Evolutionary conservation across 2,888 invertebrate species (phyloP).

Genomic region (Hypolimnas misippus): DNA sequence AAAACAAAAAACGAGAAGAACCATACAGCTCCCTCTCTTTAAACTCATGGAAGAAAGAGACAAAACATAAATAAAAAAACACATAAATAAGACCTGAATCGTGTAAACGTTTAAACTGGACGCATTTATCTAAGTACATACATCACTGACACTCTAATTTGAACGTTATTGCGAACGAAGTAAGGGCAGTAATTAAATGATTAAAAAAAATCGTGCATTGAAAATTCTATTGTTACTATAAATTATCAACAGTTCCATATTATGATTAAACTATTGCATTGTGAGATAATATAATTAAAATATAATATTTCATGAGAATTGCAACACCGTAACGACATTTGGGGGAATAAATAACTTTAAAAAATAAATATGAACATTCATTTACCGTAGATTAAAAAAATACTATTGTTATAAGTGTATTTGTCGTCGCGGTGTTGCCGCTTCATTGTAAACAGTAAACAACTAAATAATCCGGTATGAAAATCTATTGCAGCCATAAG

Average conservation of each 20-base stretch:
- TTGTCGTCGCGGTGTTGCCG: conserved; percentile 11
- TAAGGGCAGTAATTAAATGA: neutral
- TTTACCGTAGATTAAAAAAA: neutral
- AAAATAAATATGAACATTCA: neutral
- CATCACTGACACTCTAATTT: conserved; percentile 51
- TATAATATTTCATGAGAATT: conserved; percentile 20
- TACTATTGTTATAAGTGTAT: no score
- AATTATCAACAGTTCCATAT: conserved; percentile 22
- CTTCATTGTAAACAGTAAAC: conserved; percentile 37
- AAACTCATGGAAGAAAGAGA: conserved; percentile 24
- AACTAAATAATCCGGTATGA: conserved; percentile 47
- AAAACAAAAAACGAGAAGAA: conserved; percentile 29
- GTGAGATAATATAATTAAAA: conserved; percentile 19
- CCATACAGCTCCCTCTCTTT: conserved; percentile 13
- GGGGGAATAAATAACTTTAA: neutral
- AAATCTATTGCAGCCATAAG: conserved; percentile 72
- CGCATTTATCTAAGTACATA: conserved; percentile 70
- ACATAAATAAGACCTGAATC: conserved; percentile 41
- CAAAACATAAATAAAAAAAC: conserved; percentile 37
- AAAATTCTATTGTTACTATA: conserved; percentile 13
- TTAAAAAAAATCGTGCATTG: neutral
- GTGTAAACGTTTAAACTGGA: conserved; percentile 52
- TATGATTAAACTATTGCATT: conserved; percentile 24
- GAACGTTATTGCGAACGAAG: conserved; percentile 25
- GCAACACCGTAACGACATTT: conserved; percentile 19